Evolutionary conservation across 2,888 invertebrate genomes (phyloP).

Genomic region (Sturmia bella): DNA sequence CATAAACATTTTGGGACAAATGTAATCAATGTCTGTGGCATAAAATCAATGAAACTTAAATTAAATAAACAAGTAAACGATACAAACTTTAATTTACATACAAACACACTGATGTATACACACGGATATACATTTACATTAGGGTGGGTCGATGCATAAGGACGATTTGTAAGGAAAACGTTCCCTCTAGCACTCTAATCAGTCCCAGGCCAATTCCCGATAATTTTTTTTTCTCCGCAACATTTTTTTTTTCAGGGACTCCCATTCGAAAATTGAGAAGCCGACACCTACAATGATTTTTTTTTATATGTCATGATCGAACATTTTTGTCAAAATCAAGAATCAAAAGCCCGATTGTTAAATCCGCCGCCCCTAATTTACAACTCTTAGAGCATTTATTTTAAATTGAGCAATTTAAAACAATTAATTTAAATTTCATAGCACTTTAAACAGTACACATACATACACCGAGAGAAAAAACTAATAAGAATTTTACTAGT

Average conservation of each 20-base stretch:
- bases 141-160: background rate
- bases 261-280: too few species aligned
- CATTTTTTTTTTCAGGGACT: too few species aligned
- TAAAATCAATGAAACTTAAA: constrained; percentile 67
- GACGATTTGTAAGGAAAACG: too few species aligned
- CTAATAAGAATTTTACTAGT: background rate
- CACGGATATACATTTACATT: background rate
- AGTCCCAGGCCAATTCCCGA: too few species aligned
- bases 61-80: constrained; percentile 39
- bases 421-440: constrained; percentile 47
- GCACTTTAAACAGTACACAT: too few species aligned
- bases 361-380: background rate
- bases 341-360: too few species aligned
- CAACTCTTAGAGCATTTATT: constrained; percentile 25
- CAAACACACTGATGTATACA: background rate
- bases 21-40: constrained; percentile 67
- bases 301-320: too few species aligned
- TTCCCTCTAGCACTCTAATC: too few species aligned
- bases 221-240: too few species aligned
- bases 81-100: background rate
- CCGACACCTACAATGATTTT: too few species aligned
- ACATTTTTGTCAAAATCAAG: too few species aligned
- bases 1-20: constrained; percentile 60
- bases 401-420: constrained; percentile 59
- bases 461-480: constrained; percentile 24